Conservation (phyloP, 2,797 vertebrate genomes). For the Sus cebifrons region DNA sequence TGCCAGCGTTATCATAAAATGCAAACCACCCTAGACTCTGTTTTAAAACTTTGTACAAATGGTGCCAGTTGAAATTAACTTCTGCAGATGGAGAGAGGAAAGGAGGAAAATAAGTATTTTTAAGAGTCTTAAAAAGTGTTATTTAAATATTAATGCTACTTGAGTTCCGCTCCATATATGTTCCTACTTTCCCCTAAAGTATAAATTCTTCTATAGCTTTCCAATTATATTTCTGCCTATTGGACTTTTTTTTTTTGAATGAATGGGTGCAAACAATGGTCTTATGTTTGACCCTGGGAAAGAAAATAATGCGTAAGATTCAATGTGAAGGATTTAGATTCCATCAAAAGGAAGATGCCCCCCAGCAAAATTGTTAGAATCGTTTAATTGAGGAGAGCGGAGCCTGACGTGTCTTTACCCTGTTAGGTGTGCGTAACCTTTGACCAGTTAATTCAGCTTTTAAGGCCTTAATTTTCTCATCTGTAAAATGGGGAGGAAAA, state of each 20-base stretch:
- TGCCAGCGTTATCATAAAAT: constrained; percentile 72
- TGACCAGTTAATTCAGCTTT: background rate
- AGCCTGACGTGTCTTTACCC: background rate
- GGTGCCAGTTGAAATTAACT: constrained; percentile 4
- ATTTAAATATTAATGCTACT: constrained; percentile 1
- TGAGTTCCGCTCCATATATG: background rate
- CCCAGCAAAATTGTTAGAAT: background rate
- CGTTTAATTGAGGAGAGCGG: background rate
- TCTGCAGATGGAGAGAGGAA: constrained; percentile 35
- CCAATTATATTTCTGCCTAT: background rate
- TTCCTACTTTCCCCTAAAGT: background rate
- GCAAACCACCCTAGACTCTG: constrained; percentile 23
- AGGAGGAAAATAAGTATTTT: background rate
- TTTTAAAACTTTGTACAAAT: constrained; percentile 60
- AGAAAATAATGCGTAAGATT: constrained; percentile 2
- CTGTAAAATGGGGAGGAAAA: background rate
- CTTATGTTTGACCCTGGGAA: background rate
- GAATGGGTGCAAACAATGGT: background rate
- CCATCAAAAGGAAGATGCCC: background rate
- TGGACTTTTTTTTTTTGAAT: background rate
- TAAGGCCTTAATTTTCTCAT: background rate
- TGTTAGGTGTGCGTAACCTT: background rate
- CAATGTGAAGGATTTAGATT: background rate
- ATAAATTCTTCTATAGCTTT: background rate
- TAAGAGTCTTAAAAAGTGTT: background rate